A percentile compares a stretch with the other conserved stretches of the same genome.
Evolutionary conservation across 2,113 vertebrate species (phyloP).

Genomic region (Tyrannus savana): DNA sequence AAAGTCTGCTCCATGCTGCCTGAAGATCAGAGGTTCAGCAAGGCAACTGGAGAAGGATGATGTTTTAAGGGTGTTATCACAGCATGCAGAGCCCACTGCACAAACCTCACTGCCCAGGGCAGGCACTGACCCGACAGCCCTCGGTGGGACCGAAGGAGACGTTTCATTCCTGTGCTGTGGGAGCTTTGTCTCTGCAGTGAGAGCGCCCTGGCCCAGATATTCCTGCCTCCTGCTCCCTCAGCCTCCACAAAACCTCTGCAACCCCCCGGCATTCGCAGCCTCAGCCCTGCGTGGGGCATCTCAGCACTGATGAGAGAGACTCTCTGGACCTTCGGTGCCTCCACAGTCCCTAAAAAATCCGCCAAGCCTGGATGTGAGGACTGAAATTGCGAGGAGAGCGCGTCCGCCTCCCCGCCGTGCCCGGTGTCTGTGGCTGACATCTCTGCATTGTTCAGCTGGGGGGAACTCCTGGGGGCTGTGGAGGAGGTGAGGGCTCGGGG

Average conservation of each 20-base stretch:
- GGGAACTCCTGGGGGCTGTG: neutral
- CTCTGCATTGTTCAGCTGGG: neutral
- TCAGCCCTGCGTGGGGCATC: accelerated
- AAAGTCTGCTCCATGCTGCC: neutral
- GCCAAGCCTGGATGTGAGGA: neutral
- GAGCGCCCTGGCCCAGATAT: neutral
- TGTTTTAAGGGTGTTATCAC: neutral
- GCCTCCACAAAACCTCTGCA: neutral
- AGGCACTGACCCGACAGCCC: neutral
- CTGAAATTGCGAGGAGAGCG: neutral
- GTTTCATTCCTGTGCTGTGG: neutral
- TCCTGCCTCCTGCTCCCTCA: neutral
- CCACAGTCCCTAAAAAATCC: neutral
- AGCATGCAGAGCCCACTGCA: neutral
- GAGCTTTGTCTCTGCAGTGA: neutral
- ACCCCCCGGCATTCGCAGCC: neutral
- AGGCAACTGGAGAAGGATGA: neutral
- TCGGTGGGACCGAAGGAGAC: neutral
- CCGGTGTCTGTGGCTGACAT: neutral
- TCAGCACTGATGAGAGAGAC: neutral
- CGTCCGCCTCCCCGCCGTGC: neutral
- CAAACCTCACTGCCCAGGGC: neutral
- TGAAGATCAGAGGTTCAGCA: neutral
- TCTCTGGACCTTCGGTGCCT: neutral
- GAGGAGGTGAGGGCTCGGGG: neutral